Percentiles rank a stretch among this genome's conserved stretches.
These are phyloP conservation scores for Dascillus cervinus DNA, from an alignment of 2,888 invertebrate genomes.

Conservation along the genomic window DNA sequence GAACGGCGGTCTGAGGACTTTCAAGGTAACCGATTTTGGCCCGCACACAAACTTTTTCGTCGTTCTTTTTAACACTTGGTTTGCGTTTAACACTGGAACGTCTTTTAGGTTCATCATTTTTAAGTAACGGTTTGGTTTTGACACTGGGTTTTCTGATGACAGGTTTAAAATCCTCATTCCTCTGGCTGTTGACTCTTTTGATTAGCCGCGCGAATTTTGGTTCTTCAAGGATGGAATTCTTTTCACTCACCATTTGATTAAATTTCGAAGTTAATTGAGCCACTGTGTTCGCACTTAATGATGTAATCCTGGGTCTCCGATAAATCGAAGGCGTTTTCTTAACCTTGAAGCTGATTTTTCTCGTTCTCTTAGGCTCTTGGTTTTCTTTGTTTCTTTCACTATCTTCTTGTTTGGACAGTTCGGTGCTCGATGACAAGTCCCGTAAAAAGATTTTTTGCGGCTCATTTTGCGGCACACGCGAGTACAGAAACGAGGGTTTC, in stretches of 20 bases:
- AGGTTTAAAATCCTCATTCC: constrained; percentile 10
- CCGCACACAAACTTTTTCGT: constrained; percentile 17
- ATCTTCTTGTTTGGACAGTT: constrained; percentile 17
- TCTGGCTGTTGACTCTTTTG: constrained; percentile 40
- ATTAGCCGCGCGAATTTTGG: constrained; percentile 47
- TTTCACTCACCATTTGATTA: constrained; percentile 53
- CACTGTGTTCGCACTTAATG: constrained; percentile 50
- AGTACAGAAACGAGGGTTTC: constrained; percentile 8
- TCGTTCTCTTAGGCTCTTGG: constrained; percentile 29
- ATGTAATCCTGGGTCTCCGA: constrained; percentile 41
- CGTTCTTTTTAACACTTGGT: constrained; percentile 15
- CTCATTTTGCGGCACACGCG: constrained; percentile 22
- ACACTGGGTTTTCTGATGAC: constrained; percentile 44
- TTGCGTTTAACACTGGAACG: constrained; percentile 16
- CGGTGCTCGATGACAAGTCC: constrained; percentile 17
- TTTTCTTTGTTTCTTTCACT: constrained; percentile 8
- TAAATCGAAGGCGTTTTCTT: constrained; percentile 45
- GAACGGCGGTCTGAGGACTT: constrained; percentile 24
- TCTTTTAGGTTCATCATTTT: constrained; percentile 19
- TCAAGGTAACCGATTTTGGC: constrained; percentile 19
- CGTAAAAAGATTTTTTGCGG: constrained; percentile 30
- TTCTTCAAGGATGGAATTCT: constrained; percentile 44
- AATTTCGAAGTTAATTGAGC: constrained; percentile 63
- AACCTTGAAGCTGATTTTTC: constrained; percentile 56
- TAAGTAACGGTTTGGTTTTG: constrained; percentile 41